A percentile compares a stretch with the other conserved stretches of the same genome.
phyloP scores from a whole-genome alignment of 2,888 invertebrate genomes.

The Patella depressa region DNA sequence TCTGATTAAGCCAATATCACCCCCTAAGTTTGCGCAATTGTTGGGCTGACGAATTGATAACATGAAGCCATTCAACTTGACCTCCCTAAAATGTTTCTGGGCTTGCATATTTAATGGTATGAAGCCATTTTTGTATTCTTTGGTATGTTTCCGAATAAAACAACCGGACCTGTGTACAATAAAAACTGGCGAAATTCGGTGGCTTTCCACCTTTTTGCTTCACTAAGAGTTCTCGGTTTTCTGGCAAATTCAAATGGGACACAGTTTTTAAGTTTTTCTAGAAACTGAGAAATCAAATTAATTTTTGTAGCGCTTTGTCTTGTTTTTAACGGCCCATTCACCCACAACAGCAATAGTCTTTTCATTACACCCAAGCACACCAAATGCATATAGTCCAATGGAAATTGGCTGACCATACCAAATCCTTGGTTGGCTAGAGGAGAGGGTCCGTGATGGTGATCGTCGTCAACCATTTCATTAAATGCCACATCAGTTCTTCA shows the following conservation, averaged over 20 bases:
- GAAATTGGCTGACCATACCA: constrained; percentile 42
- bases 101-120: too few relatives aligned
- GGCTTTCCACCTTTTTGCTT: constrained; percentile 54
- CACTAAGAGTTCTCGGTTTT: constrained; percentile 42
- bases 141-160: constrained; percentile 23
- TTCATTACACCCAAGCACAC: constrained; percentile 50
- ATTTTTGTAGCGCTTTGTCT: not conserved
- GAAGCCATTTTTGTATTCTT: too few relatives aligned
- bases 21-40: too few relatives aligned
- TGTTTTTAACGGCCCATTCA: constrained; percentile 29
- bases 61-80: too few relatives aligned
- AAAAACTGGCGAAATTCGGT: constrained; percentile 56
- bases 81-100: too few relatives aligned
- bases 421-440: constrained; percentile 29
- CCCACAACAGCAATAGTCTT: constrained; percentile 34
- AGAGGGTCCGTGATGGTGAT: constrained; percentile 37
- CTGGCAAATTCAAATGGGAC: constrained; percentile 48
- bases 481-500: constrained; percentile 25
- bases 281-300: constrained; percentile 31
- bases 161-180: constrained; percentile 52
- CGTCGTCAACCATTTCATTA: constrained; percentile 30
- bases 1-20: too few relatives aligned
- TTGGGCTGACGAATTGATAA: too few relatives aligned
- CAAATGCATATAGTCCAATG: constrained; percentile 43
- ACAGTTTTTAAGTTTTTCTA: constrained; percentile 21